These are phyloP conservation scores for Drosophila leonis DNA, from an alignment of 2,888 invertebrate species.

Conservation along the genomic window DNA sequence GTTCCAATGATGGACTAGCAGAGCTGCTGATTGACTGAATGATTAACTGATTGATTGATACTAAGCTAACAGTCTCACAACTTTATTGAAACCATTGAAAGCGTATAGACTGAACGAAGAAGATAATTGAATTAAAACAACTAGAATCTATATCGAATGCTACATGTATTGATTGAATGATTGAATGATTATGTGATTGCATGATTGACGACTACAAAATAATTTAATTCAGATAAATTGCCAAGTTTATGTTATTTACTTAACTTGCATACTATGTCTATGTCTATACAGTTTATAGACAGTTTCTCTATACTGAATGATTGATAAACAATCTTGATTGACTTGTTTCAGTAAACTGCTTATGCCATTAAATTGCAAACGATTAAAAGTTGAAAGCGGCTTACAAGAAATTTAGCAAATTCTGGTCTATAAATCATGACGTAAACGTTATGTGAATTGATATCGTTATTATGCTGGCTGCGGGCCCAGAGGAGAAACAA, in stretches of 20 bases:
- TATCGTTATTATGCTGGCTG: slow-evolving; percentile 26
- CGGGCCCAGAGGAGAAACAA: slow-evolving; percentile 25
- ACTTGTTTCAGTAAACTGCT: not conserved
- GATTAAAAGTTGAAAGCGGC: not conserved
- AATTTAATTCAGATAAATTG: not conserved
- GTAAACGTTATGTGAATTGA: slow-evolving; percentile 17
- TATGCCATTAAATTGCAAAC: not conserved
- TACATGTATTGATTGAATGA: not conserved
- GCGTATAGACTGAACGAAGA: not conserved
- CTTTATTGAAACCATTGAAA: no score
- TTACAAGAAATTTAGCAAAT: not conserved
- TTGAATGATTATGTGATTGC: not conserved
- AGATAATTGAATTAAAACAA: no score
- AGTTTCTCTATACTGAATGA: not conserved
- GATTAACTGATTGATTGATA: slow-evolving; percentile 4
- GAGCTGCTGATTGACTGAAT: not conserved
- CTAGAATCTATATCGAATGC: not conserved
- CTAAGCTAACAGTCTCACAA: no score
- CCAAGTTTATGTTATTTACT: no score
- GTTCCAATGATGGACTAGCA: not conserved
- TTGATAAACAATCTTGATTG: not conserved
- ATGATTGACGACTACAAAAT: not conserved
- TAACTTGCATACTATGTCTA: not conserved
- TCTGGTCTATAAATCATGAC: slow-evolving; percentile 4
- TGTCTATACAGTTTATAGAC: no score